These are phyloP conservation scores for Zhengitettix transpicula DNA, from an alignment of 2,888 invertebrate genomes.

Conservation along the genomic window DNA sequence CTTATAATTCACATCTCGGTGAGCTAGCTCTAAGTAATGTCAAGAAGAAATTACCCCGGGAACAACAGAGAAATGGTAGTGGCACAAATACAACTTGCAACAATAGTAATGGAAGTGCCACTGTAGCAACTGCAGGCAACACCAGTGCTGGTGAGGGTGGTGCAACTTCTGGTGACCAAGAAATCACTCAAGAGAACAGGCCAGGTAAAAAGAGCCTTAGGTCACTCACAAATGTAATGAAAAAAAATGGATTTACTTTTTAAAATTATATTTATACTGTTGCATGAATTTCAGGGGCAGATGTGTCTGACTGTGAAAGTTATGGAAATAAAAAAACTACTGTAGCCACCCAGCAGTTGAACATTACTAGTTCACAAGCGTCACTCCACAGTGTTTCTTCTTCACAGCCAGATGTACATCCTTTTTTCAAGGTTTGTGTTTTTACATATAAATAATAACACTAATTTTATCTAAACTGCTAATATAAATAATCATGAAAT, in stretches of 20 bases:
- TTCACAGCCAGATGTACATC: constrained; percentile 36
- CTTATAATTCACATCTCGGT: constrained; percentile 55
- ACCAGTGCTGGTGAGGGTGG: constrained; percentile 3
- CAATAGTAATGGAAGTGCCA: not conserved
- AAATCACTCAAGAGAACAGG: constrained; percentile 5
- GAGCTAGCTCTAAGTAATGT: constrained; percentile 52
- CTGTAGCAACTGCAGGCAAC: not conserved
- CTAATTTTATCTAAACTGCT: no score
- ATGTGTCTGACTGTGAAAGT: constrained; percentile 43
- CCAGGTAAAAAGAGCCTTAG: constrained; percentile 1
- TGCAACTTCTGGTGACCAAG: not conserved
- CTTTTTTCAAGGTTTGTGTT: constrained; percentile 34
- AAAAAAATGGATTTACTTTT: not conserved
- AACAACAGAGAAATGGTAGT: constrained; percentile 18
- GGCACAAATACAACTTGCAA: not conserved
- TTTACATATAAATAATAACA: no score
- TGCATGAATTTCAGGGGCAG: constrained; percentile 18
- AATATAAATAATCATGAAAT: no score
- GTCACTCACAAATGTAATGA: not conserved
- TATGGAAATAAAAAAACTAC: constrained; percentile 36
- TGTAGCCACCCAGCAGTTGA: constrained; percentile 22
- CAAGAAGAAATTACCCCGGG: constrained; percentile 75
- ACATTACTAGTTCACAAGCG: constrained; percentile 31
- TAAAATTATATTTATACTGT: not conserved
- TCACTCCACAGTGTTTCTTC: constrained; percentile 30